phyloP scores from a whole-genome alignment of 2,113 vertebrate species.

The Galemys pyrenaicus region DNA sequence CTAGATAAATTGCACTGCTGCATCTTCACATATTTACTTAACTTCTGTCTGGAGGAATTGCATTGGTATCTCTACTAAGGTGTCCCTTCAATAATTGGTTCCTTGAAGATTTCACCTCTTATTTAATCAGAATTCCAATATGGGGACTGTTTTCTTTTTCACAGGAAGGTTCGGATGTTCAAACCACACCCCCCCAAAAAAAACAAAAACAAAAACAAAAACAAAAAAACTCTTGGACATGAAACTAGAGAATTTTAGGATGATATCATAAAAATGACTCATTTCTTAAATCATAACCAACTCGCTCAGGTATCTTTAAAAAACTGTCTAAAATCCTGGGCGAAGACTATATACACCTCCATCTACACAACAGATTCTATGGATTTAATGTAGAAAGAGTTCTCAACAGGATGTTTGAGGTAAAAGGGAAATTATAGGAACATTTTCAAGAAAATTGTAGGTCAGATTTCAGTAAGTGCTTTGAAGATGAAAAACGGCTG shows the following conservation, averaged over 20 bases:
- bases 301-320: neutral
- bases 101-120: neutral
- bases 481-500: slow-evolving; percentile 20
- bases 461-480: neutral
- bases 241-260: neutral
- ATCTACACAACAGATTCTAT: neutral
- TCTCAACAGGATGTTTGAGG: neutral
- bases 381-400: neutral
- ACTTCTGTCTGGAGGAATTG: neutral
- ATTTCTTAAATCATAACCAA: neutral
- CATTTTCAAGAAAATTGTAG: slow-evolving; percentile 6
- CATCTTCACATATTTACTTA: neutral
- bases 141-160: neutral
- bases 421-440: neutral
- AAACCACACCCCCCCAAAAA: no score
- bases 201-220: neutral
- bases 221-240: neutral
- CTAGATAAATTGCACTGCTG: neutral
- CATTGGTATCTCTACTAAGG: neutral
- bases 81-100: neutral
- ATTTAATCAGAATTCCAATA: neutral
- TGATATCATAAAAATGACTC: neutral
- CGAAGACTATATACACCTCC: neutral
- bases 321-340: neutral
- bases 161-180: neutral